A percentile compares a stretch with the other conserved stretches of the same genome.
Conservation (phyloP, 1,140 invertebrate genomes). For the Aphaenogaster floridana region DNA sequence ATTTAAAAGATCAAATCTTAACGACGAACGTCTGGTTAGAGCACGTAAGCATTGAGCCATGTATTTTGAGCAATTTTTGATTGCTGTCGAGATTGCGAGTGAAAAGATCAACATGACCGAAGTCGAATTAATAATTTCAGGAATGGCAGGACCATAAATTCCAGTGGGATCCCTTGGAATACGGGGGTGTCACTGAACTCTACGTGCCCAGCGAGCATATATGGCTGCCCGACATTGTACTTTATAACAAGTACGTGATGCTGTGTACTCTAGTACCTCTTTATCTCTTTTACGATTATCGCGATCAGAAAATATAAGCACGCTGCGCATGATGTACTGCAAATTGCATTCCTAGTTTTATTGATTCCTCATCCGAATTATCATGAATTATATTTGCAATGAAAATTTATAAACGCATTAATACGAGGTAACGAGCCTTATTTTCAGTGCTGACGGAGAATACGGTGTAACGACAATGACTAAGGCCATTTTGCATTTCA, state of each 20-base stretch:
- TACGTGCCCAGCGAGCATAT: slow-evolving; percentile 97
- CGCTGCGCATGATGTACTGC: background rate
- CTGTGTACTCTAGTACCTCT: background rate
- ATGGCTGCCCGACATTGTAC: slow-evolving; percentile 97
- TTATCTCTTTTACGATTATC: slow-evolving; percentile 5
- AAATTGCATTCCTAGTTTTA: background rate
- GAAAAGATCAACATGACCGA: background rate
- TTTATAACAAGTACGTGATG: slow-evolving; percentile 97
- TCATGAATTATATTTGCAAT: background rate
- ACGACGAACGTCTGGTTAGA: slow-evolving; percentile 98
- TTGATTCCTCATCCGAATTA: background rate
- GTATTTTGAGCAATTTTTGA: background rate
- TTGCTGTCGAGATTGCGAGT: background rate
- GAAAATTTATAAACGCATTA: background rate
- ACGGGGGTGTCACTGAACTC: slow-evolving; percentile 97
- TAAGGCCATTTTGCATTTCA: slow-evolving; percentile 96
- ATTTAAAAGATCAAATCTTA: slow-evolving; percentile 98
- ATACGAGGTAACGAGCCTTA: background rate
- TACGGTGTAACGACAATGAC: slow-evolving; percentile 99
- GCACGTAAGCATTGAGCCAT: slow-evolving; percentile 91
- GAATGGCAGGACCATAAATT: slow-evolving; percentile 99
- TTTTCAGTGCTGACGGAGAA: slow-evolving; percentile 96
- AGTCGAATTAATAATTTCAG: slow-evolving; percentile 85
- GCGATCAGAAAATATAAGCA: slow-evolving; percentile 1
- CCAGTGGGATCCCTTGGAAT: slow-evolving; percentile 97